phyloP scores from a whole-genome alignment of 2,113 vertebrate genomes.

The Salvelinus sp. region DNA sequence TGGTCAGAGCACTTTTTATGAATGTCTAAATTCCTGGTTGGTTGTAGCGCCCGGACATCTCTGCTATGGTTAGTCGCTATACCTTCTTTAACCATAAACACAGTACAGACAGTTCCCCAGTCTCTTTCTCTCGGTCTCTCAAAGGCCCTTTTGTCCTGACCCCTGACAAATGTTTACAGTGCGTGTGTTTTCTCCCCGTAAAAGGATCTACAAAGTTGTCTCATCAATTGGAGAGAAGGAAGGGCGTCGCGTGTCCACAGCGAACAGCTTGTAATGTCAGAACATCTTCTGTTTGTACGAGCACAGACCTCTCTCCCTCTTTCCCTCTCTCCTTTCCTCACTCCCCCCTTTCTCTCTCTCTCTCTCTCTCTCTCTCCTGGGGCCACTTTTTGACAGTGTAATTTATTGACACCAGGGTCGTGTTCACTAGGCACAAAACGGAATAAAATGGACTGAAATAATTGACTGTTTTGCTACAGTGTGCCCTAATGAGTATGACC shows the following conservation, averaged over 20 bases:
- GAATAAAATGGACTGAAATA: too few species aligned
- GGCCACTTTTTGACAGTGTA: conserved; percentile 33
- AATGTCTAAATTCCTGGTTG: too few species aligned
- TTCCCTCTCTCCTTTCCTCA: neutral
- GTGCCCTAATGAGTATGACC: too few species aligned
- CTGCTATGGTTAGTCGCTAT: neutral
- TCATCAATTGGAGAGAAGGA: conserved; percentile 66
- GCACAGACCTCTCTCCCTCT: neutral
- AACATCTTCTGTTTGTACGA: conserved; percentile 24
- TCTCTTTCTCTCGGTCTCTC: conserved; percentile 32
- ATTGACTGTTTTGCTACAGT: too few species aligned
- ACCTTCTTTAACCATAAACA: neutral
- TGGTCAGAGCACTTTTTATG: too few species aligned
- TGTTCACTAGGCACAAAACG: too few species aligned
- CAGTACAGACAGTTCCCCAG: neutral
- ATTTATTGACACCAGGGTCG: conserved; percentile 37
- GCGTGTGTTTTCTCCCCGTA: conserved; percentile 39
- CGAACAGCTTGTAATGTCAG: conserved; percentile 54
- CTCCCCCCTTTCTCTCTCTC: neutral
- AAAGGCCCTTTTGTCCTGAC: conserved; percentile 54
- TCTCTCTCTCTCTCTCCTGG: neutral
- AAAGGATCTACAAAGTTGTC: conserved; percentile 44
- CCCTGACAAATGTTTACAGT: conserved; percentile 43
- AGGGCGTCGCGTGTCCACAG: conserved; percentile 50
- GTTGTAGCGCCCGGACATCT: neutral